Evolutionary conservation across 2,797 vertebrate genomes (phyloP).

Genomic region (Poeciliopsis gracilis): DNA sequence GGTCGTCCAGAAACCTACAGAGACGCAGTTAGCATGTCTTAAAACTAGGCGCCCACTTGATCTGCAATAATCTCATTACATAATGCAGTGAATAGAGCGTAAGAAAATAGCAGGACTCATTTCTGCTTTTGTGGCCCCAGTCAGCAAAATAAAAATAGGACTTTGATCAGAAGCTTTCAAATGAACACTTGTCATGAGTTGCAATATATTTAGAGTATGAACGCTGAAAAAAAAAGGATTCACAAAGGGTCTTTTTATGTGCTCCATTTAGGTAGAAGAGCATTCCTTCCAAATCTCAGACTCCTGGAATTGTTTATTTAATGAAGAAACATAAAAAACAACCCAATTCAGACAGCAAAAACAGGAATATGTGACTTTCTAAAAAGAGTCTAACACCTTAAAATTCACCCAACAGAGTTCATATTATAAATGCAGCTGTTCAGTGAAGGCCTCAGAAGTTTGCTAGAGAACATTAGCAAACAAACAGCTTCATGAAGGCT

Average conservation of each 20-base stretch:
- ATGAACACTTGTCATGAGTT: conserved; percentile 25
- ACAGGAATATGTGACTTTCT: background rate
- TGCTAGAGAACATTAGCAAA: no score
- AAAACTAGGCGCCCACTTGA: conserved; percentile 30
- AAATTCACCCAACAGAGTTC: background rate
- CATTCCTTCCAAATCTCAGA: background rate
- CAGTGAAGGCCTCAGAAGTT: no score
- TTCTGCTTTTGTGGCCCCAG: conserved; percentile 14
- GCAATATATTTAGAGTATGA: conserved; percentile 42
- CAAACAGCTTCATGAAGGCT: background rate
- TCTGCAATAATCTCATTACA: conserved; percentile 46
- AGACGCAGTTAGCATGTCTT: background rate
- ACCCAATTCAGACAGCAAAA: background rate
- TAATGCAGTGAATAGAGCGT: conserved; percentile 49
- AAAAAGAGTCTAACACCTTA: background rate
- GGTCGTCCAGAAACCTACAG: conserved; percentile 89
- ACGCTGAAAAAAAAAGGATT: background rate
- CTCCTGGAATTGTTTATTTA: background rate
- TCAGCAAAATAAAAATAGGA: conserved; percentile 48
- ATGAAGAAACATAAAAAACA: background rate
- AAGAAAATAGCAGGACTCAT: conserved; percentile 27
- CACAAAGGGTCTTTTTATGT: conserved; percentile 10
- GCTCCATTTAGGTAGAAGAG: background rate
- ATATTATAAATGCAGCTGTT: background rate
- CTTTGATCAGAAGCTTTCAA: conserved; percentile 45